A percentile compares a stretch with the other conserved stretches of the same genome.
These are phyloP conservation scores for Drosophila nebulosa DNA, from an alignment of 1,140 invertebrate genomes.

Conservation along the genomic window DNA sequence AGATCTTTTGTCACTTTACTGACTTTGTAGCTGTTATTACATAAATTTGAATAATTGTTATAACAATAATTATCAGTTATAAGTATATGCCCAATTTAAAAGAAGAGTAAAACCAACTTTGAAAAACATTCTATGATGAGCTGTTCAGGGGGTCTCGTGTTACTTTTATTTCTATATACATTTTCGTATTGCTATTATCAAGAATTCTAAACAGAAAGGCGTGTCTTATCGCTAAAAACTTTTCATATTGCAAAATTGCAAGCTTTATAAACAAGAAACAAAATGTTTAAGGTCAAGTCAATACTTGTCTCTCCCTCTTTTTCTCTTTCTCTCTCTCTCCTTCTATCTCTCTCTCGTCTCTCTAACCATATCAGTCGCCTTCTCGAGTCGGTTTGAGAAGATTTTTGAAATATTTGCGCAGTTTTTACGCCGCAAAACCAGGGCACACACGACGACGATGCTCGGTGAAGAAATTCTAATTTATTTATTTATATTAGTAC, in stretches of 20 bases:
- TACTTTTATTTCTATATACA: background rate
- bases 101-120: background rate
- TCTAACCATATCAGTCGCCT: constrained; percentile 39
- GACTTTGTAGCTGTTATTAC: too few species aligned
- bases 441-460: constrained; percentile 53
- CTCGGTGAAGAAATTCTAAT: constrained; percentile 27
- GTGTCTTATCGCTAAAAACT: background rate
- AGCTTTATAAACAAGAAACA: background rate
- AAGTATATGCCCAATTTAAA: too few species aligned
- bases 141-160: background rate
- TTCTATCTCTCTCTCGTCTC: background rate
- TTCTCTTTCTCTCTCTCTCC: background rate
- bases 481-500: constrained; percentile 16
- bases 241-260: constrained; percentile 2
- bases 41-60: too few species aligned
- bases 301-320: background rate
- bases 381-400: constrained; percentile 11
- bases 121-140: background rate
- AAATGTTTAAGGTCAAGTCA: constrained; percentile 59
- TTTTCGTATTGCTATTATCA: background rate
- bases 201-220: background rate
- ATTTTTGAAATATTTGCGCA: constrained; percentile 32
- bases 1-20: too few species aligned
- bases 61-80: too few species aligned
- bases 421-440: constrained; percentile 48